Percentiles rank a stretch among this genome's conserved stretches.
Conservation (phyloP, 2,888 invertebrate species). For the Megamerina dolium region DNA sequence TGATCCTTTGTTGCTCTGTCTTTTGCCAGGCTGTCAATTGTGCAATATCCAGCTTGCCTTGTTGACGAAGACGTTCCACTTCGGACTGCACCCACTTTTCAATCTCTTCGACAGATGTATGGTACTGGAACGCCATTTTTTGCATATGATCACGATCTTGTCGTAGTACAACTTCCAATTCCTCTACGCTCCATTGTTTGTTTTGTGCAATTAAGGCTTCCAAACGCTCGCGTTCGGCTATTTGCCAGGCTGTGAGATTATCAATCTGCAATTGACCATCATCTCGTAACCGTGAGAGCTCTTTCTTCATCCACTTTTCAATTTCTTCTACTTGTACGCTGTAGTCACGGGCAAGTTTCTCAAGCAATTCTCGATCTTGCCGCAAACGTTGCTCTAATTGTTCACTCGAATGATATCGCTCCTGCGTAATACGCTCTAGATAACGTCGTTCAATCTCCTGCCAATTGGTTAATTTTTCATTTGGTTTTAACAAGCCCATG, state of each 20-base stretch:
- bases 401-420: slow-evolving; percentile 41
- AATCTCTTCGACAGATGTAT: slow-evolving; percentile 43
- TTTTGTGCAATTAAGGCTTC: slow-evolving; percentile 34
- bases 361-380: slow-evolving; percentile 40
- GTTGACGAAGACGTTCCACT: slow-evolving; percentile 34
- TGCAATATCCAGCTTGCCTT: slow-evolving; percentile 39
- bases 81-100: slow-evolving; percentile 45
- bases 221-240: slow-evolving; percentile 39
- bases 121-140: slow-evolving; percentile 43
- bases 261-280: slow-evolving; percentile 43
- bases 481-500: slow-evolving; percentile 40
- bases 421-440: slow-evolving; percentile 38
- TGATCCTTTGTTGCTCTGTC: slow-evolving; percentile 37
- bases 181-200: slow-evolving; percentile 39
- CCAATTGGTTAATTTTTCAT: slow-evolving; percentile 41
- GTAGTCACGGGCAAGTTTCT: slow-evolving; percentile 39
- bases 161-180: slow-evolving; percentile 34
- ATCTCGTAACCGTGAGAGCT: slow-evolving; percentile 39
- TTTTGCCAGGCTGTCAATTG: slow-evolving; percentile 42
- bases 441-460: slow-evolving; percentile 43
- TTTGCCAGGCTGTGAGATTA: slow-evolving; percentile 41
- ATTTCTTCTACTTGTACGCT: slow-evolving; percentile 44
- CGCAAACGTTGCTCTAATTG: slow-evolving; percentile 40
- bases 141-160: slow-evolving; percentile 43
- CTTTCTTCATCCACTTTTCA: slow-evolving; percentile 42